phyloP scores from a whole-genome alignment of 2,888 invertebrate species.

The Scelioninae gen. 2 region DNA sequence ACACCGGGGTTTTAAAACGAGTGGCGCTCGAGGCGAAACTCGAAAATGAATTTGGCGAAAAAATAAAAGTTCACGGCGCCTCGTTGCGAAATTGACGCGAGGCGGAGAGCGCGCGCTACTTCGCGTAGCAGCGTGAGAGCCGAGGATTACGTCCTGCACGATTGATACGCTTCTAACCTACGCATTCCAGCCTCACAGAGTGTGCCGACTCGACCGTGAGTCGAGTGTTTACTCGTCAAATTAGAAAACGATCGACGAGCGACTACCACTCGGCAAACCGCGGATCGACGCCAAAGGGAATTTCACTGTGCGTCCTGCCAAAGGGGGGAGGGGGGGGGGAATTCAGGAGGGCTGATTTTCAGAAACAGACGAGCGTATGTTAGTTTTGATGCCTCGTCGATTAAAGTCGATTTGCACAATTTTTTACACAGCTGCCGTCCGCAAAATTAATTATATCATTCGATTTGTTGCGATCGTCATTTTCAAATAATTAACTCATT shows the following conservation, averaged over 20 bases:
- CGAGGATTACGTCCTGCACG: slow-evolving; percentile 47
- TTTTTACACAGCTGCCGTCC: slow-evolving; percentile 11
- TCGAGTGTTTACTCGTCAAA: slow-evolving; percentile 73
- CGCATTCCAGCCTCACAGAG: slow-evolving; percentile 35
- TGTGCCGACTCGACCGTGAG: slow-evolving; percentile 52
- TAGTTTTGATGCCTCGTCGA: slow-evolving; percentile 29
- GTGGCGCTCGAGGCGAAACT: slow-evolving; percentile 38
- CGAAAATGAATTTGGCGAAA: slow-evolving; percentile 48
- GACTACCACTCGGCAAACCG: slow-evolving; percentile 62
- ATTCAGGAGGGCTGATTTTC: slow-evolving; percentile 28
- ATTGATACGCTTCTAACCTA: slow-evolving; percentile 53
- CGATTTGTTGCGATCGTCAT: slow-evolving; percentile 3
- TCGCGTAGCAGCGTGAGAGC: slow-evolving; percentile 32
- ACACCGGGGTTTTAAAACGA: slow-evolving; percentile 41
- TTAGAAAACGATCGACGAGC: slow-evolving; percentile 74
- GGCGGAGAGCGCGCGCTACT: slow-evolving; percentile 31
- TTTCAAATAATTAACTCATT: no score
- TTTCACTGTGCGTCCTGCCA: slow-evolving; percentile 53
- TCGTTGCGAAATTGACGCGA: slow-evolving; percentile 38
- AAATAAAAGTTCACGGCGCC: slow-evolving; percentile 46
- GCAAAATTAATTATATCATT: slow-evolving; percentile 12
- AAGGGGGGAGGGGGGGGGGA: slow-evolving; percentile 30
- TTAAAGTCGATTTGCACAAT: slow-evolving; percentile 37
- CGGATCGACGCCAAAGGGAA: slow-evolving; percentile 65
- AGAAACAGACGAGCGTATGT: slow-evolving; percentile 33